A percentile compares a stretch with the other conserved stretches of the same genome.
Evolutionary conservation across 2,113 vertebrate genomes (phyloP).

Genomic region (Vireo altiloquus): DNA sequence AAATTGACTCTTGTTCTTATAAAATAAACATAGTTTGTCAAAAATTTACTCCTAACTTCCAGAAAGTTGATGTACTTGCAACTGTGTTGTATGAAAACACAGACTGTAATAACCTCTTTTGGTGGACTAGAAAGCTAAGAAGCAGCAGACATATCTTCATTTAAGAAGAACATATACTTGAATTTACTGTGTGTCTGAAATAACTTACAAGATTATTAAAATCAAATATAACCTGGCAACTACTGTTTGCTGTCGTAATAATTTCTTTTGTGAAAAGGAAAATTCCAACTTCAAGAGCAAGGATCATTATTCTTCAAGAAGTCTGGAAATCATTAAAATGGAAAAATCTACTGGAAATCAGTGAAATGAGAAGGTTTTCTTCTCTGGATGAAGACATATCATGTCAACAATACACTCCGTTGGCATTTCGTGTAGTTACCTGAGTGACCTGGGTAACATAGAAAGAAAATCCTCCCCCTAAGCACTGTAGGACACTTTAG

Average conservation of each 20-base stretch:
- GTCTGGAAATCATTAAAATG: not conserved
- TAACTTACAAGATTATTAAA: not conserved
- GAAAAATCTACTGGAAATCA: not conserved
- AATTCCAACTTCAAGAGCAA: not conserved
- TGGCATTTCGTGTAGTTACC: not conserved
- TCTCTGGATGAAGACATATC: not conserved
- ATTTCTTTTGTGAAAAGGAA: not conserved
- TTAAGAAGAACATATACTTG: not conserved
- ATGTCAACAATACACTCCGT: accelerated
- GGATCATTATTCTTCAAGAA: not conserved
- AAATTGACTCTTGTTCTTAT: not conserved
- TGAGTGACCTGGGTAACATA: not conserved
- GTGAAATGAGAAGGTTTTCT: not conserved
- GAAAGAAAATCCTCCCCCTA: not conserved
- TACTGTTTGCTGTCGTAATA: not conserved
- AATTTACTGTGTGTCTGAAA: not conserved
- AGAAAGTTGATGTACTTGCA: not conserved
- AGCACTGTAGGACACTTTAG: not conserved
- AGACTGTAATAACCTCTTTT: not conserved
- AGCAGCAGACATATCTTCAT: not conserved
- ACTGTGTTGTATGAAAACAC: not conserved
- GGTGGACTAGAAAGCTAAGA: not conserved
- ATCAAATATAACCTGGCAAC: not conserved
- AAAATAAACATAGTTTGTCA: not conserved
- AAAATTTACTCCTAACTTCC: not conserved